These are phyloP conservation scores for Himalopsyche anomala DNA, from an alignment of 2,888 invertebrate genomes.

Conservation along the genomic window DNA sequence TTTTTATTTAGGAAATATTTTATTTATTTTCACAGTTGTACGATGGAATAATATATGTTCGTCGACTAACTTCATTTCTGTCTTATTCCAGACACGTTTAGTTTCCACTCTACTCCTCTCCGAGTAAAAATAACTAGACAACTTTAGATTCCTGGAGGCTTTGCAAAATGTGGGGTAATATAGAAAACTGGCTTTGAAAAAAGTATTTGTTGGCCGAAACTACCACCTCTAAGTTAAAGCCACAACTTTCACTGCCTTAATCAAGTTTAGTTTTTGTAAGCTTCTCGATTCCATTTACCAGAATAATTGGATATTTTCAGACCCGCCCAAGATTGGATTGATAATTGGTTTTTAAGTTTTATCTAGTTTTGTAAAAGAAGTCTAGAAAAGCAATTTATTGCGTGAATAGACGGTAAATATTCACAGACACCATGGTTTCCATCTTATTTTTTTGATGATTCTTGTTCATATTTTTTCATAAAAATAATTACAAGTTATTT, in stretches of 20 bases:
- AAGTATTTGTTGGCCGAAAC: neutral
- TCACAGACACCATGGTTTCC: no score
- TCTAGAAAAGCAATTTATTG: conserved; percentile 20
- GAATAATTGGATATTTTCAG: conserved; percentile 49
- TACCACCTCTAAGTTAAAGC: conserved; percentile 5
- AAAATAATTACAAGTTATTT: no score
- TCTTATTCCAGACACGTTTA: neutral
- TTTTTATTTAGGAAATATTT: no score
- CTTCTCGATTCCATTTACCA: conserved; percentile 41
- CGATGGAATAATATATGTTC: no score
- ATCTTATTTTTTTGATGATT: no score
- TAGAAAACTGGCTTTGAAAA: conserved; percentile 18
- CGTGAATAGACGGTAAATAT: no score
- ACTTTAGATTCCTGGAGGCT: neutral
- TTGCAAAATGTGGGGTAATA: conserved; percentile 3
- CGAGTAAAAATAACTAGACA: neutral
- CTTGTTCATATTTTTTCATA: no score
- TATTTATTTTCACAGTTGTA: no score
- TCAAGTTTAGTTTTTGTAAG: conserved; percentile 48
- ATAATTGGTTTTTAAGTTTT: conserved; percentile 41
- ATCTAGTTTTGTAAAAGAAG: conserved; percentile 14
- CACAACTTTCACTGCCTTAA: conserved; percentile 38
- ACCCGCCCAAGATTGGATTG: conserved; percentile 43
- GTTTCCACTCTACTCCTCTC: neutral
- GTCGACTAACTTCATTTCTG: neutral